These are phyloP conservation scores for Lucifuga dentata DNA, from an alignment of 2,113 vertebrate genomes.

Conservation along the genomic window DNA sequence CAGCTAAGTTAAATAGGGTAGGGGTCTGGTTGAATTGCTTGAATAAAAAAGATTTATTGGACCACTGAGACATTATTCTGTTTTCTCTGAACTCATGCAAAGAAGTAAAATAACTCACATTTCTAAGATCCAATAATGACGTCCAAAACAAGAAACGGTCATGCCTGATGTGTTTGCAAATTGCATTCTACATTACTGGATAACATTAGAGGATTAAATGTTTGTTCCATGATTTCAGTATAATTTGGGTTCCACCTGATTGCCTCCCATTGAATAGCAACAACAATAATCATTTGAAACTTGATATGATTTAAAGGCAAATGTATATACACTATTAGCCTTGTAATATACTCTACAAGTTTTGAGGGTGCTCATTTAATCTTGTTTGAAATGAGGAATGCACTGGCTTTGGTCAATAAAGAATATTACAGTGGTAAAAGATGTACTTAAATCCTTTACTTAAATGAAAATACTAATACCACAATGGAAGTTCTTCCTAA, in stretches of 20 bases:
- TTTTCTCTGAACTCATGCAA: constrained; percentile 53
- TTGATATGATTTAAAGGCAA: constrained; percentile 11
- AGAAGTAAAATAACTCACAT: constrained; percentile 53
- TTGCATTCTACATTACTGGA: constrained; percentile 22
- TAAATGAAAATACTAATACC: no score
- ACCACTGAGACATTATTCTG: constrained; percentile 56
- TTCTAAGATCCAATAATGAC: constrained; percentile 33
- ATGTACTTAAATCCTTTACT: no score
- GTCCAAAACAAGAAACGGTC: constrained; percentile 41
- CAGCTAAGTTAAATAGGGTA: constrained; percentile 40
- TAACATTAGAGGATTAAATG: constrained; percentile 17
- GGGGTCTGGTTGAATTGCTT: constrained; percentile 39
- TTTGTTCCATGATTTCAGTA: constrained; percentile 2
- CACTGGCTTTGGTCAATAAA: constrained; percentile 17
- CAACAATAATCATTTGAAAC: not conserved
- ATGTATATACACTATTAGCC: not conserved
- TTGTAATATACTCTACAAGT: not conserved
- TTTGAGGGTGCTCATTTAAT: no score
- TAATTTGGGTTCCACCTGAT: constrained; percentile 18
- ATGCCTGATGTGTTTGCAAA: constrained; percentile 44
- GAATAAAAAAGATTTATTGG: constrained; percentile 70
- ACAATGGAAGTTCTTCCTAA: no score
- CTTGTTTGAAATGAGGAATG: no score
- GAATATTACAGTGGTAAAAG: not conserved
- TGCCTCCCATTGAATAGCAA: constrained; percentile 3